A percentile compares a stretch with the other conserved stretches of the same genome.
phyloP scores from a whole-genome alignment of 1,140 invertebrate genomes.

The Tetramorium parvispinum region DNA sequence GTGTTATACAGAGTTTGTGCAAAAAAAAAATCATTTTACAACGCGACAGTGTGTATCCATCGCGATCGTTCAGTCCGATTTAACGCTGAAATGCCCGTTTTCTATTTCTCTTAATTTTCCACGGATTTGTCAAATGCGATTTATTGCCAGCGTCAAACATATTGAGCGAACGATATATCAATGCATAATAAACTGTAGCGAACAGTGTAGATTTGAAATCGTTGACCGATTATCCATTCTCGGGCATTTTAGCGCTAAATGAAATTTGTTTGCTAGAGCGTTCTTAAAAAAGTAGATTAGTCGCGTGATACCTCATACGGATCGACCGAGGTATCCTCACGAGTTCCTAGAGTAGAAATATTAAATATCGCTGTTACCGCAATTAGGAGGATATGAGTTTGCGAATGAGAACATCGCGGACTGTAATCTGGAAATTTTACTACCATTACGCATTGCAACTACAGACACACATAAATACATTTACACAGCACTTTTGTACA shows the following conservation, averaged over 20 bases:
- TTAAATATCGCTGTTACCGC: neutral
- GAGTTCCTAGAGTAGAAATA: slow-evolving; percentile 68
- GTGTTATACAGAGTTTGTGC: slow-evolving; percentile 72
- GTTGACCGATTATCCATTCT: neutral
- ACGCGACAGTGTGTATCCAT: neutral
- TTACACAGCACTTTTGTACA: slow-evolving; percentile 70
- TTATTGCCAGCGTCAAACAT: neutral
- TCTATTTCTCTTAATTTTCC: neutral
- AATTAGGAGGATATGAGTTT: neutral
- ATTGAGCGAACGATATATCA: neutral
- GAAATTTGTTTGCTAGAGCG: neutral
- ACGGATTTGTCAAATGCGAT: neutral
- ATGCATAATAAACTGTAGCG: neutral
- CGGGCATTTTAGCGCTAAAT: neutral
- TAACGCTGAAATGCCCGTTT: slow-evolving; percentile 19
- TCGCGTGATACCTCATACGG: neutral
- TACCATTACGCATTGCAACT: neutral
- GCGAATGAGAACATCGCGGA: slow-evolving; percentile 4
- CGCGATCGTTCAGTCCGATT: neutral
- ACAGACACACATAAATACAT: neutral
- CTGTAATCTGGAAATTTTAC: neutral
- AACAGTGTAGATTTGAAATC: neutral
- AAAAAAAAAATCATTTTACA: slow-evolving; percentile 52
- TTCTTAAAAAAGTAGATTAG: neutral
- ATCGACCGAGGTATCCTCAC: slow-evolving; percentile 57